Evolutionary conservation across 2,113 vertebrate species (phyloP).

Genomic region (Drymodes brunneopygia): DNA sequence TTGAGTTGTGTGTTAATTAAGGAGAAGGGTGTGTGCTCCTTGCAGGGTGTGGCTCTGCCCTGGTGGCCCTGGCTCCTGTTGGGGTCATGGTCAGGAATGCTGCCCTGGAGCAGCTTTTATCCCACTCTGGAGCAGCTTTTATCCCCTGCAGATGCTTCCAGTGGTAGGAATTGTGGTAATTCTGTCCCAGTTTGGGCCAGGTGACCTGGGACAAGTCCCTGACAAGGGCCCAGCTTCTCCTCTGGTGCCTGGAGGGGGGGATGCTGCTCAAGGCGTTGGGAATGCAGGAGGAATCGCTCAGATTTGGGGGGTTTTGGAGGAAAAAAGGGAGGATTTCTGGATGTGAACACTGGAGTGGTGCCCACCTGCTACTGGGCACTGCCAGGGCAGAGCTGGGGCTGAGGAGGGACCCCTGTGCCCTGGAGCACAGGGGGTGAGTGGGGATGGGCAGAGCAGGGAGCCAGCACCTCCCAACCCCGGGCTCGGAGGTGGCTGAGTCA

Average conservation of each 20-base stretch:
- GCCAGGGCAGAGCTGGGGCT: fast-evolving
- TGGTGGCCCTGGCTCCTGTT: fast-evolving
- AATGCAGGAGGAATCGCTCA: fast-evolving
- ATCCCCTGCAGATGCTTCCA: too few relatives aligned
- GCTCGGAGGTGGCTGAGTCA: background rate
- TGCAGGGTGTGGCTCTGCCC: fast-evolving
- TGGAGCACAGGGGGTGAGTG: fast-evolving
- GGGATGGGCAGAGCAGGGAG: fast-evolving
- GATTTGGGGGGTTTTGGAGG: fast-evolving
- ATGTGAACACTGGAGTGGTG: fast-evolving
- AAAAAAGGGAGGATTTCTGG: background rate
- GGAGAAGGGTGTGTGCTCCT: background rate
- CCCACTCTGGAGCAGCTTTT: too few relatives aligned
- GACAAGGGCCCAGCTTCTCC: fast-evolving
- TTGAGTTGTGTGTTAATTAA: background rate
- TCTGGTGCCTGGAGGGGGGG: too few relatives aligned
- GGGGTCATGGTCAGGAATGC: background rate
- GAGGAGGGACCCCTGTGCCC: fast-evolving
- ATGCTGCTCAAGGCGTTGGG: background rate
- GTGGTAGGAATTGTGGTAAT: too few relatives aligned
- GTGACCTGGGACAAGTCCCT: background rate
- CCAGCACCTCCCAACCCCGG: fast-evolving
- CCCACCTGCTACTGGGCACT: background rate
- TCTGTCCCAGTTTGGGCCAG: background rate
- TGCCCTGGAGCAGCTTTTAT: background rate